Percentiles rank a stretch among this genome's conserved stretches.
Evolutionary conservation across 2,797 vertebrate genomes (phyloP).

Genomic region (Rousettus madagascariensis): DNA sequence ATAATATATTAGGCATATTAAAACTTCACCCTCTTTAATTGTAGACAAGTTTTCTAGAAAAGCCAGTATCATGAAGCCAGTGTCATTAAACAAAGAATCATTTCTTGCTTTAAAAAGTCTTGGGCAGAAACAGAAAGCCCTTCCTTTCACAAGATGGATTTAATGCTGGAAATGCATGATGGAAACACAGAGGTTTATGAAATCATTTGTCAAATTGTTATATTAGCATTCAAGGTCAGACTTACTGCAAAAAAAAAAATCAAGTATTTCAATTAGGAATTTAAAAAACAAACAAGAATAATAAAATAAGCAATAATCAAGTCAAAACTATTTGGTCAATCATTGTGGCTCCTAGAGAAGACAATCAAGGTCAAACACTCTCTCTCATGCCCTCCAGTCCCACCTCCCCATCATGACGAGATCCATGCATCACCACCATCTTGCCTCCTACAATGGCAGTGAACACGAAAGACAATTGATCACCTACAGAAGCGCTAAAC

Average conservation of each 20-base stretch:
- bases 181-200: constrained; percentile 1
- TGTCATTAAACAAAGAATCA: not conserved
- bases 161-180: not conserved
- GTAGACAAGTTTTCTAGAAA: not conserved
- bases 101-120: constrained; percentile 8
- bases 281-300: not conserved
- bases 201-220: not conserved
- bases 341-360: not conserved
- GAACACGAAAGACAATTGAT: not conserved
- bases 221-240: not conserved
- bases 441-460: not conserved
- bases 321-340: not conserved
- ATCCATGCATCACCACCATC: no score
- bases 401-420: not conserved
- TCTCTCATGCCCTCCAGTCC: not conserved
- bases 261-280: not conserved
- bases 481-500: not conserved
- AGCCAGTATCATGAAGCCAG: not conserved
- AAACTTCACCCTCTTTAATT: constrained; percentile 32
- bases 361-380: not conserved
- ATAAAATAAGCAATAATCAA: not conserved
- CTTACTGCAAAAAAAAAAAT: not conserved
- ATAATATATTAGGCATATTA: not conserved
- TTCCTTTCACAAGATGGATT: not conserved
- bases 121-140: not conserved